Conservation (phyloP, 2,888 invertebrate species). For the Palloptera scutellata region DNA sequence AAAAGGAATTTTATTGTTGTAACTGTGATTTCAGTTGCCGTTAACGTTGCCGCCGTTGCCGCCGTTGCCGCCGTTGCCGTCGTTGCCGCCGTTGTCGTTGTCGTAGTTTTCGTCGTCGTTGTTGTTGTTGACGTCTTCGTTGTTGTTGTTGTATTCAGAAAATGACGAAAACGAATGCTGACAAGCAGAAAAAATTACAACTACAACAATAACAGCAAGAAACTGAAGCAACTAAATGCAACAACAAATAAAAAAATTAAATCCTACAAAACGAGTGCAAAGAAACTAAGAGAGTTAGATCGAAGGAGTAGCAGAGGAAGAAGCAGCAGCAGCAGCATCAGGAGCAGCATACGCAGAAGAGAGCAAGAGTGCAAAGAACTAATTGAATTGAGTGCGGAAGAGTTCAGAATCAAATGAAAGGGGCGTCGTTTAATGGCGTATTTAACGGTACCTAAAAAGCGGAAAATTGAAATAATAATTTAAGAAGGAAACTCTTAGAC, state of each 20-base stretch:
- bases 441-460: slow-evolving; percentile 29
- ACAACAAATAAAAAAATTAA: slow-evolving; percentile 9
- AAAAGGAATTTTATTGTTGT: slow-evolving; percentile 4
- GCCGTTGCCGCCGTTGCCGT: not conserved
- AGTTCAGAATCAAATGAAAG: not conserved
- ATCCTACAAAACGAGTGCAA: slow-evolving; percentile 9
- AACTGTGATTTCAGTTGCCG: slow-evolving; percentile 1
- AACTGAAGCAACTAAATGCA: slow-evolving; percentile 1
- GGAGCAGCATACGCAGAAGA: not conserved
- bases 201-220: slow-evolving; percentile 19
- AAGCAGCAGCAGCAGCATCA: slow-evolving; percentile 8
- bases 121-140: not conserved
- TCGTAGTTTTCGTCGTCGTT: slow-evolving; percentile 14
- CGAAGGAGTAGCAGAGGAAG: not conserved
- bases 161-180: slow-evolving; percentile 2
- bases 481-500: slow-evolving; percentile 20
- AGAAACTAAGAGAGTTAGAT: slow-evolving; percentile 4
- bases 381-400: not conserved
- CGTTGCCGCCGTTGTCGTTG: slow-evolving; percentile 6
- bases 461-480: slow-evolving; percentile 33
- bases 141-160: not conserved
- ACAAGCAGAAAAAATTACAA: slow-evolving; percentile 12
- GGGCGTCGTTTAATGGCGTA: slow-evolving; percentile 16
- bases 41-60: not conserved
- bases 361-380: slow-evolving; percentile 1